Evolutionary conservation across 2,113 vertebrate species (phyloP).

Genomic region (Rissa tridactyla): DNA sequence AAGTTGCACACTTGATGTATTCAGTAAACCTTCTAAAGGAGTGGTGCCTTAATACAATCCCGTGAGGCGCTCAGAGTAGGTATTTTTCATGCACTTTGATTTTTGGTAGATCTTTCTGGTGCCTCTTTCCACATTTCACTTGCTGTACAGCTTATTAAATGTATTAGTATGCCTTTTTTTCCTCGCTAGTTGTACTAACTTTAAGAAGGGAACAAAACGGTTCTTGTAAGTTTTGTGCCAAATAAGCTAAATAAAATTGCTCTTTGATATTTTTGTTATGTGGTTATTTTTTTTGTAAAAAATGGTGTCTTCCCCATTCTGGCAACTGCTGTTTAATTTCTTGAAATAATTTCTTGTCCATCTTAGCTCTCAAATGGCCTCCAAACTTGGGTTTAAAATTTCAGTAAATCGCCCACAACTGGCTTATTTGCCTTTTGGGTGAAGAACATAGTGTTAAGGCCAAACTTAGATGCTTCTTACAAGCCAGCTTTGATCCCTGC

Average conservation of each 20-base stretch:
- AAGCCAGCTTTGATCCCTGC: background rate
- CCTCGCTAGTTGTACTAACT: conserved; percentile 60
- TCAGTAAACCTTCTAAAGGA: conserved; percentile 59
- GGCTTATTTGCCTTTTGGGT: background rate
- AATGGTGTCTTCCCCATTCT: background rate
- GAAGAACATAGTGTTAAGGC: background rate
- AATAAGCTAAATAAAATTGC: conserved; percentile 71
- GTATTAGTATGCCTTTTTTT: conserved; percentile 61
- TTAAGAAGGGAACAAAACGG: conserved; percentile 58
- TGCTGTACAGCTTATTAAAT: conserved; percentile 64
- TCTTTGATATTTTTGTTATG: conserved; percentile 64
- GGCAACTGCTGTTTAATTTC: background rate
- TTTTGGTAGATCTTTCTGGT: conserved; percentile 69
- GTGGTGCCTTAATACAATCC: conserved; percentile 67
- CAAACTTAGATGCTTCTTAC: background rate
- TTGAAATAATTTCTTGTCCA: background rate
- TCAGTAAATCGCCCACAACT: background rate
- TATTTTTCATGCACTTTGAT: conserved; percentile 73
- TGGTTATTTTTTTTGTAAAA: background rate
- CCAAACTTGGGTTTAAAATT: background rate
- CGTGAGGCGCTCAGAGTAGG: conserved; percentile 63
- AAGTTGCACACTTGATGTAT: conserved; percentile 55
- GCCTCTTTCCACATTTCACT: conserved; percentile 63
- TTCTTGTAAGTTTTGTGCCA: conserved; percentile 74
- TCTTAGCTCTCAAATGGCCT: background rate